Conservation (phyloP, 2,888 invertebrate genomes). For the Acrocera orbiculus region DNA sequence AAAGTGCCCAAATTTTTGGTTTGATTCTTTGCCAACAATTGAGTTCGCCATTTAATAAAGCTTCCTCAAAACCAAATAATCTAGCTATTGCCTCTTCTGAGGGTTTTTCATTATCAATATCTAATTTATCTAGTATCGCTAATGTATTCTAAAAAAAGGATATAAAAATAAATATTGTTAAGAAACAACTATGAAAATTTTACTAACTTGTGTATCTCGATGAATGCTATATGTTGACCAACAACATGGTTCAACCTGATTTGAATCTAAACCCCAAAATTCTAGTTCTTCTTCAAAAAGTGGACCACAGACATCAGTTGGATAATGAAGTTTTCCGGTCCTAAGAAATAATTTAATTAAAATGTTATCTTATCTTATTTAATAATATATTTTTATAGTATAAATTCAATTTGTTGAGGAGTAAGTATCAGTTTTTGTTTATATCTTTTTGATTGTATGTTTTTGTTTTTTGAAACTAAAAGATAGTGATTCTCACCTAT, state of each 20-base stretch:
- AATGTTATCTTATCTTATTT: too few species aligned
- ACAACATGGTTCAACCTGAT: slow-evolving; percentile 96
- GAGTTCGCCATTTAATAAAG: slow-evolving; percentile 58
- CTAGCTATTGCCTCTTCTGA: slow-evolving; percentile 86
- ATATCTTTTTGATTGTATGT: too few species aligned
- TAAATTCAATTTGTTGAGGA: too few species aligned
- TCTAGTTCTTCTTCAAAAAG: slow-evolving; percentile 91
- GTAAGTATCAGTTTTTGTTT: too few species aligned
- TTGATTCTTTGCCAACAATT: slow-evolving; percentile 80
- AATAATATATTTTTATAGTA: too few species aligned
- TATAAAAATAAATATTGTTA: background rate
- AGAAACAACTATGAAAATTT: background rate
- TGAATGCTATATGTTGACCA: slow-evolving; percentile 93
- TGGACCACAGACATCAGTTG: slow-evolving; percentile 93
- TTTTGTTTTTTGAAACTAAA: too few species aligned
- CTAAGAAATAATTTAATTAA: slow-evolving; percentile 30
- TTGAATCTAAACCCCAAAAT: slow-evolving; percentile 92
- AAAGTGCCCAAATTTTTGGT: slow-evolving; percentile 85
- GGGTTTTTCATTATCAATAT: slow-evolving; percentile 82
- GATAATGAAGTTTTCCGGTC: slow-evolving; percentile 88
- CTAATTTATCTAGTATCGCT: slow-evolving; percentile 87
- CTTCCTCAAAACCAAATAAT: slow-evolving; percentile 80
- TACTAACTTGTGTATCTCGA: slow-evolving; percentile 55
- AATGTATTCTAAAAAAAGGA: slow-evolving; percentile 60
- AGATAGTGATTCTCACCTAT: slow-evolving; percentile 36